Conservation (phyloP, 2,888 invertebrate genomes). For the Boloria euphrosyne region DNA sequence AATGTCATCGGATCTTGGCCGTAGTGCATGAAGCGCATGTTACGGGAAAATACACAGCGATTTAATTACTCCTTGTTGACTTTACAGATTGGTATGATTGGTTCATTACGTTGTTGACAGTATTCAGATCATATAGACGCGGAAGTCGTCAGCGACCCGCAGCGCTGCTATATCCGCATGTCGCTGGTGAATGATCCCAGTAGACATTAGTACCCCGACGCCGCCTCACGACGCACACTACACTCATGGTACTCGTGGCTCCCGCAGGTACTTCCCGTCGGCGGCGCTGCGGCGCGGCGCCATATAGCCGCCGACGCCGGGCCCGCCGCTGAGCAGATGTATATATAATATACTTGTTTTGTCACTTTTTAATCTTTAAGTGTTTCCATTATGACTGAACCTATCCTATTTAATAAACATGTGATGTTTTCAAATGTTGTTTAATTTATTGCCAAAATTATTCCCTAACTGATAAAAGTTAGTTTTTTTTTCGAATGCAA, state of each 20-base stretch:
- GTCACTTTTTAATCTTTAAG: slow-evolving; percentile 50
- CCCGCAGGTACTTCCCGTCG: slow-evolving; percentile 46
- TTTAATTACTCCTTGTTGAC: slow-evolving; percentile 21
- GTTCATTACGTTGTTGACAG: slow-evolving; percentile 22
- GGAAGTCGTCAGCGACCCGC: slow-evolving; percentile 27
- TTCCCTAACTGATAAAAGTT: too few species aligned
- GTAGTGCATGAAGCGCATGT: slow-evolving; percentile 37
- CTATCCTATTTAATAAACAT: slow-evolving; percentile 59
- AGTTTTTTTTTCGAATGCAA: too few species aligned
- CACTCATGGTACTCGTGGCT: not conserved
- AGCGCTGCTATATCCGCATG: slow-evolving; percentile 28
- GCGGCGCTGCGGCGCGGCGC: slow-evolving; percentile 41
- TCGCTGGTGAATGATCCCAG: slow-evolving; percentile 14
- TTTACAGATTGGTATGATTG: slow-evolving; percentile 23
- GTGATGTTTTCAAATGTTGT: slow-evolving; percentile 50
- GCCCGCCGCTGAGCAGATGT: slow-evolving; percentile 42
- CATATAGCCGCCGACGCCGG: slow-evolving; percentile 34
- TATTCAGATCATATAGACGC: slow-evolving; percentile 8
- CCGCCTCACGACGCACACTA: too few species aligned
- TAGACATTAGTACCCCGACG: slow-evolving; percentile 9
- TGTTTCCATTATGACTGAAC: slow-evolving; percentile 56
- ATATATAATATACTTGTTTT: slow-evolving; percentile 55
- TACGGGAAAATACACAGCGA: slow-evolving; percentile 12
- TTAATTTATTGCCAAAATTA: slow-evolving; percentile 38
- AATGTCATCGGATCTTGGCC: not conserved